Evolutionary conservation across 2,797 vertebrate genomes (phyloP).

Genomic region (Agapornis canus): DNA sequence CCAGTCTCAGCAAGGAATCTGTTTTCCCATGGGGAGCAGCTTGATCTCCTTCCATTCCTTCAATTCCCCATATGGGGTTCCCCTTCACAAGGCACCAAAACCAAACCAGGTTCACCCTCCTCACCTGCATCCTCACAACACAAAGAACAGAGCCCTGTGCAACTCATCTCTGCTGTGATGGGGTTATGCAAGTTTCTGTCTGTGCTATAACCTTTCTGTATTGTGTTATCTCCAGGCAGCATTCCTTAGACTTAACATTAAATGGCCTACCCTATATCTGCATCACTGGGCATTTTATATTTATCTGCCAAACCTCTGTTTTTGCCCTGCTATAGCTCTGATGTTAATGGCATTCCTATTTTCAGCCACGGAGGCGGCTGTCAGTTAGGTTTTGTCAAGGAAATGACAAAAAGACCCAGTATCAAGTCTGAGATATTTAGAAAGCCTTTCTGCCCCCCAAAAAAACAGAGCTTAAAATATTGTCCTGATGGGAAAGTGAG

Average conservation of each 20-base stretch:
- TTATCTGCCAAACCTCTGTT: neutral
- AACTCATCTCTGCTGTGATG: neutral
- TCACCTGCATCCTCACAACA: accelerated
- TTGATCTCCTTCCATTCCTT: neutral
- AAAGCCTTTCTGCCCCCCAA: neutral
- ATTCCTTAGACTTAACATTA: neutral
- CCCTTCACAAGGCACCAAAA: neutral
- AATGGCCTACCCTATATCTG: neutral
- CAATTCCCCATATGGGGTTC: neutral
- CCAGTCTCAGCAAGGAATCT: neutral
- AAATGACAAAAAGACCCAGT: neutral
- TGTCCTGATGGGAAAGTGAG: neutral
- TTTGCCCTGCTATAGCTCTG: neutral
- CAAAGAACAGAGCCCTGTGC: neutral
- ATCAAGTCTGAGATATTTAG: neutral
- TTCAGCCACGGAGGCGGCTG: neutral
- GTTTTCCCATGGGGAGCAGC: neutral
- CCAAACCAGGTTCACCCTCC: neutral
- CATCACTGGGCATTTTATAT: neutral
- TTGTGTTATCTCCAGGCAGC: neutral
- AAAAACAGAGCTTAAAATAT: neutral
- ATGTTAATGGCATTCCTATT: neutral
- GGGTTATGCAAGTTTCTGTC: neutral
- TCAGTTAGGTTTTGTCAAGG: neutral
- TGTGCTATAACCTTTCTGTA: neutral